Conservation (phyloP, 2,113 vertebrate species). For the Scalopus aquaticus region DNA sequence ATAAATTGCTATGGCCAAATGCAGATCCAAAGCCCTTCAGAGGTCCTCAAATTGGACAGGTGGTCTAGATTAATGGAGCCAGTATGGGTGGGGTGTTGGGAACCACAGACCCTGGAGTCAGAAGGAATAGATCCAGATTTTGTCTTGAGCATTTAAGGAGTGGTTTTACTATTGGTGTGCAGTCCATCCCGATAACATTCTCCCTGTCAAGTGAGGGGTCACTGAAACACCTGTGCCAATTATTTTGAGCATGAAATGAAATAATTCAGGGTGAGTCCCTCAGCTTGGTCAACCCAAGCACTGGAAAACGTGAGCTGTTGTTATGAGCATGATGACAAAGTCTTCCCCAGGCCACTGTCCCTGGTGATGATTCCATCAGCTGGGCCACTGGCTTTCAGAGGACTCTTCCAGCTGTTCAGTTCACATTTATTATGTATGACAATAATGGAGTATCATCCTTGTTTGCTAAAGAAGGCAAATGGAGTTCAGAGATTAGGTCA, state of each 20-base stretch:
- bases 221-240: neutral
- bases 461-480: neutral
- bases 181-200: neutral
- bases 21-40: neutral
- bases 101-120: neutral
- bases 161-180: neutral
- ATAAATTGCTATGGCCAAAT: neutral
- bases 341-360: neutral
- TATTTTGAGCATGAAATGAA: constrained; percentile 26
- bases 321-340: neutral
- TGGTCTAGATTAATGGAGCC: neutral
- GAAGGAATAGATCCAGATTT: neutral
- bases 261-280: neutral
- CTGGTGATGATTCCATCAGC: neutral
- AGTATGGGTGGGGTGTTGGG: neutral
- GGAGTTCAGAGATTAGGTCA: neutral
- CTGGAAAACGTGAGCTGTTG: neutral
- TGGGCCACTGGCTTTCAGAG: neutral
- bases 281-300: neutral
- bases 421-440: neutral
- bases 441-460: neutral
- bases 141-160: neutral
- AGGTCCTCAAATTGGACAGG: neutral
- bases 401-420: neutral
- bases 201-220: neutral